A percentile compares a stretch with the other conserved stretches of the same genome.
Evolutionary conservation across 2,888 invertebrate species (phyloP).

Genomic region (Metacarcinus magister): DNA sequence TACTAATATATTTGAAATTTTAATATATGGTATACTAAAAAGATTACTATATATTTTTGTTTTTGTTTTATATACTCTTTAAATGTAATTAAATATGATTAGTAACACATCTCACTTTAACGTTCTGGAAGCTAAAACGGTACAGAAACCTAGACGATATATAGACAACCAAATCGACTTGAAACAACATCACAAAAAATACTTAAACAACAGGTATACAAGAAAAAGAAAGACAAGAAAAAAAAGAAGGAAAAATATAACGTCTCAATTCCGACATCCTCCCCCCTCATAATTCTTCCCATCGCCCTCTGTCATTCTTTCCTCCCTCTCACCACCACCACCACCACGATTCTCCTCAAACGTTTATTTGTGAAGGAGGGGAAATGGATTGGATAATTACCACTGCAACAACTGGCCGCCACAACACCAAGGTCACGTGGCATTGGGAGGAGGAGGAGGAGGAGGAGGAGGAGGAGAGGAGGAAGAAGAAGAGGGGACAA

Average conservation of each 20-base stretch:
- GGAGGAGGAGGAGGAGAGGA: background rate
- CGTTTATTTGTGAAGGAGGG: background rate
- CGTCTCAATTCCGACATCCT: too few species aligned
- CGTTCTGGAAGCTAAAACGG: too few species aligned
- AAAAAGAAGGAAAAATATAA: background rate
- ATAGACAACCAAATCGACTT: too few species aligned
- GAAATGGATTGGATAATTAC: background rate
- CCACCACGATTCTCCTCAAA: constrained; percentile 16
- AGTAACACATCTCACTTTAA: too few species aligned
- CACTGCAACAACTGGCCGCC: background rate
- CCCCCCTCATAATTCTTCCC: background rate
- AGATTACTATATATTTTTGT: too few species aligned
- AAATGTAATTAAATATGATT: too few species aligned
- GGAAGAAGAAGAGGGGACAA: background rate
- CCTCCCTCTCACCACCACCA: constrained; percentile 45
- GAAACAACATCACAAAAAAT: too few species aligned
- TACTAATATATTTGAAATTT: too few species aligned
- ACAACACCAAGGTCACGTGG: constrained; percentile 14
- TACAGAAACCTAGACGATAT: too few species aligned
- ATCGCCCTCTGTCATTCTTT: background rate
- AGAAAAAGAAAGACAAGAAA: background rate
- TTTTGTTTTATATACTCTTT: too few species aligned
- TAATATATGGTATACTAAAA: too few species aligned
- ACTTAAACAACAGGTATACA: too few species aligned
- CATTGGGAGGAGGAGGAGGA: background rate